Percentiles rank a stretch among this genome's conserved stretches.
Conservation (phyloP, 1,140 invertebrate genomes). For the Calliopsis andreniformis region DNA sequence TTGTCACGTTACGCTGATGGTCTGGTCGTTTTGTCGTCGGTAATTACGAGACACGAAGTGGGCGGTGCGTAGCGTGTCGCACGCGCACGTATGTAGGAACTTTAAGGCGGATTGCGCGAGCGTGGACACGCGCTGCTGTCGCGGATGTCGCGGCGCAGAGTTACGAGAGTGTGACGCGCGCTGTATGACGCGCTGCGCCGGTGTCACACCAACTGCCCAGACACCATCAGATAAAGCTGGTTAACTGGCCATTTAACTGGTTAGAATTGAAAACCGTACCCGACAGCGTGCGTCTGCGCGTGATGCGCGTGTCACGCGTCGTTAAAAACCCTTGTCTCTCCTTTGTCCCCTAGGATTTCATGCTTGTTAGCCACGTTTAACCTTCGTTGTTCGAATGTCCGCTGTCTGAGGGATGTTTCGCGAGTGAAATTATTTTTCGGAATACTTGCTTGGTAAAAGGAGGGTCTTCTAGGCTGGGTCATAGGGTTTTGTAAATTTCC, state of each 20-base stretch:
- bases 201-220: constrained; percentile 54
- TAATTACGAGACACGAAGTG: constrained; percentile 69
- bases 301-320: neutral
- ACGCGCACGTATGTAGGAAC: constrained; percentile 49
- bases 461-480: too few species aligned
- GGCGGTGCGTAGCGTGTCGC: constrained; percentile 70
- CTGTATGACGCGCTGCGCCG: constrained; percentile 30
- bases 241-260: constrained; percentile 51
- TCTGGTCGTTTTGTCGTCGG: constrained; percentile 67
- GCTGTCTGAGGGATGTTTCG: too few species aligned
- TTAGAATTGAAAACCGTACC: constrained; percentile 26
- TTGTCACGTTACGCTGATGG: constrained; percentile 57
- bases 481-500: too few species aligned
- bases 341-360: constrained; percentile 24
- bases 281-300: neutral
- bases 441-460: too few species aligned
- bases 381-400: neutral
- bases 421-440: too few species aligned
- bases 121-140: constrained; percentile 43
- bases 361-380: constrained; percentile 31
- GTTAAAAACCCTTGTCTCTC: neutral
- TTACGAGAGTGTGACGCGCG: constrained; percentile 53
- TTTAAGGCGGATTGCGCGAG: constrained; percentile 55
- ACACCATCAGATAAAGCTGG: constrained; percentile 53
- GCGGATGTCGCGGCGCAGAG: constrained; percentile 51